A percentile compares a stretch with the other conserved stretches of the same genome.
These are phyloP conservation scores for Drosophila percnosoma DNA, from an alignment of 2,888 invertebrate species.

Conservation along the genomic window DNA sequence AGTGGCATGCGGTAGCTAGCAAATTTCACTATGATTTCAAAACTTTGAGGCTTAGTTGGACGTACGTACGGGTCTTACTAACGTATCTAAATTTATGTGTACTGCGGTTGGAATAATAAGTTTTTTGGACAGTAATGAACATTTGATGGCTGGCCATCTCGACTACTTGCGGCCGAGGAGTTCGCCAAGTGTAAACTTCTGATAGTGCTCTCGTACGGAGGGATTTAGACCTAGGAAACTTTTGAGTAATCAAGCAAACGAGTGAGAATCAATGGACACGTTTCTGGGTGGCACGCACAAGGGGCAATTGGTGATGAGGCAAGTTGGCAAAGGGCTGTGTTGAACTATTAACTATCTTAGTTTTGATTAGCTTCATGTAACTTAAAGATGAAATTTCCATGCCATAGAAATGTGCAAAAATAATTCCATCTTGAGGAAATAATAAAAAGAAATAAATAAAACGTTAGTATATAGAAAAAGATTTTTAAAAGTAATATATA, in stretches of 20 bases:
- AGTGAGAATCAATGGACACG: slow-evolving; percentile 16
- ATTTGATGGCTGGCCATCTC: slow-evolving; percentile 43
- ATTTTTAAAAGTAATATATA: too few relatives aligned
- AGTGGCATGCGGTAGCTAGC: slow-evolving; percentile 73
- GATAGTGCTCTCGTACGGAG: slow-evolving; percentile 21
- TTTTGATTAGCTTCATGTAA: slow-evolving; percentile 1
- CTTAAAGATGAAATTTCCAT: background rate
- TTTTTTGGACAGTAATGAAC: slow-evolving; percentile 43
- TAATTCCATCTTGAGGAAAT: background rate
- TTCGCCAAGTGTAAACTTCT: slow-evolving; percentile 39
- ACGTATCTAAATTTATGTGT: slow-evolving; percentile 25
- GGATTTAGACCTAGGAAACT: slow-evolving; percentile 11
- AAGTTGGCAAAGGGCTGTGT: background rate
- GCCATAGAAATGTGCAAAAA: background rate
- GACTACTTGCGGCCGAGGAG: slow-evolving; percentile 30
- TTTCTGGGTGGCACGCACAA: background rate
- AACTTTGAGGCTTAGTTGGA: slow-evolving; percentile 68
- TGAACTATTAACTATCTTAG: slow-evolving; percentile 7
- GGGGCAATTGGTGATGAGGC: background rate
- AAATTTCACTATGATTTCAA: slow-evolving; percentile 76
- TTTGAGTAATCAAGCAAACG: slow-evolving; percentile 35
- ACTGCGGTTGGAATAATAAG: slow-evolving; percentile 55
- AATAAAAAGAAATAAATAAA: background rate
- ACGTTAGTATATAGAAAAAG: too few relatives aligned
- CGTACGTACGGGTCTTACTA: slow-evolving; percentile 11